Evolutionary conservation across 2,797 vertebrate genomes (phyloP).

Genomic region (Falco columbarius): DNA sequence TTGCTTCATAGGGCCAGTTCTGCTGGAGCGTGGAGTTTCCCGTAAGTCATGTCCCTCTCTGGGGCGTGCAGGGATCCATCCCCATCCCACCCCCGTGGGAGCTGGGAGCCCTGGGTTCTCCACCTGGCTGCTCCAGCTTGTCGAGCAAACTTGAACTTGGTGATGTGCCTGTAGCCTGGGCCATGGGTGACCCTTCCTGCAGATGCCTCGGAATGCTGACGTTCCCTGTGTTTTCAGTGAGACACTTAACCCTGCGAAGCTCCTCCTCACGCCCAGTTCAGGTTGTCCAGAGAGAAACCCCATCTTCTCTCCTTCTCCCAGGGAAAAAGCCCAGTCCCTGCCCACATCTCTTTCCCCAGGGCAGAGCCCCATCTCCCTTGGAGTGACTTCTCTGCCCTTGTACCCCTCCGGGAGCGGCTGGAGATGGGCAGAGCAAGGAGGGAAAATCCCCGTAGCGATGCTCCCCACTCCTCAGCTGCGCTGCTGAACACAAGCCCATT

Average conservation of each 20-base stretch:
- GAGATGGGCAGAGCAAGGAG: not conserved
- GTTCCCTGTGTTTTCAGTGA: not conserved
- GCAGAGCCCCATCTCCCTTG: not conserved
- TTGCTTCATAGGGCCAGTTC: not conserved
- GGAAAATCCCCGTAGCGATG: fast-evolving
- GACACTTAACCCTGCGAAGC: not conserved
- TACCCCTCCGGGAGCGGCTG: not conserved
- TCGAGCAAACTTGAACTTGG: not conserved
- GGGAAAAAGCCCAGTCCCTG: not conserved
- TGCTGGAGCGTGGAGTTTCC: not conserved
- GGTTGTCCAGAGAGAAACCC: not conserved
- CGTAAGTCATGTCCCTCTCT: fast-evolving
- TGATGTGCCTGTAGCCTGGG: not conserved
- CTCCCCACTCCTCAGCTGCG: not conserved
- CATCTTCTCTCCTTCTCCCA: fast-evolving
- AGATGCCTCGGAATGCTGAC: not conserved
- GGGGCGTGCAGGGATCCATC: not conserved
- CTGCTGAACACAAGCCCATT: not conserved
- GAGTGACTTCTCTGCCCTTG: not conserved
- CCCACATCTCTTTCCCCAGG: not conserved
- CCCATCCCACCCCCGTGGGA: fast-evolving
- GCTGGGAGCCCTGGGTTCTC: fast-evolving
- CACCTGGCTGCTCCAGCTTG: not conserved
- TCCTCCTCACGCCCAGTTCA: not conserved
- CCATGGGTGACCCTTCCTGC: not conserved